Evolutionary conservation across 1,140 invertebrate genomes (phyloP), one percentile per base, ranked within the genome.

Genomic region (Magallana ariakensis): DNA sequence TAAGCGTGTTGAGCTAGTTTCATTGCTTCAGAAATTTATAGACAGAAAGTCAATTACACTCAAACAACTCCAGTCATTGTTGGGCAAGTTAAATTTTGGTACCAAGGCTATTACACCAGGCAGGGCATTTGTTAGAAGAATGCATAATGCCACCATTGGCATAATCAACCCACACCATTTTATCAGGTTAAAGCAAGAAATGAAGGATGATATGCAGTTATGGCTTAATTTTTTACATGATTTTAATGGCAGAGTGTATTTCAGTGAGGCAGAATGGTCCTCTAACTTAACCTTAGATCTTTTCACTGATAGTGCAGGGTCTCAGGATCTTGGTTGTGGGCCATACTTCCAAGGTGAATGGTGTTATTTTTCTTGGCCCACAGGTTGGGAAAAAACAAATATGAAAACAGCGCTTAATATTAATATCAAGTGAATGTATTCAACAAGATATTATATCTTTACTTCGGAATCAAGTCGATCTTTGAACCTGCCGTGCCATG

Each of bases 211-310:
- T 16, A 80, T 87, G 2, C 33, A 19, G 0, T 19, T 81, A 57
- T 87, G 70, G 70, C n/a, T 89, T 15, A 46, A 54, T 22, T 87
- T 82, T 53, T 58, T 89, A 10, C 22, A 84, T 22, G 7, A 81
- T n/a, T 86, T 86, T 70, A 89, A 86, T 85, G 85, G 85, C 7
- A 86, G 26, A 22, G 11, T 56, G 9, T 55, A 80, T 53, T 88
- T 84, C 84, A 26, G 26, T 58, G 26, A 56, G 19, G 13, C 58
- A 9, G 55, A 62, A 16, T 88, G 82, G 87, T 19, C 53, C 15
- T 19, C n/a, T 10, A 84, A 62, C 60, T 16, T 84, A 10, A 33
- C 58, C 8, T 13, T 88, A 46, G 16, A 88, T 13, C 10, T 84
- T 16, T 87, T 70, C 46, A 87, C 86, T 26, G 60, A 84, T 58